These are phyloP conservation scores for Cyprinodon tularosa DNA, from an alignment of 2,113 vertebrate species.

Conservation along the genomic window DNA sequence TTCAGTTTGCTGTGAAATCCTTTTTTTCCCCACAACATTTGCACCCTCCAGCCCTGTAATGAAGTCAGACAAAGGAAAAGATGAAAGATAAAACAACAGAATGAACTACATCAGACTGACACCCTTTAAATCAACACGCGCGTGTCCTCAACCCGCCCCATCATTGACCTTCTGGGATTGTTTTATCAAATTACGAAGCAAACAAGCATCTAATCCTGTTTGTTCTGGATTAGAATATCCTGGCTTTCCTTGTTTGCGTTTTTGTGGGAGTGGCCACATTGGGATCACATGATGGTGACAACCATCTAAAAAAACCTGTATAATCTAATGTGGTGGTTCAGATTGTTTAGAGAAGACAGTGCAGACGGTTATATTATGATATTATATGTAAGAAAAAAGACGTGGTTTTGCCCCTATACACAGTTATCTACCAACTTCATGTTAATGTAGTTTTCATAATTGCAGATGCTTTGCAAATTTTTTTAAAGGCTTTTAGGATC, in stretches of 20 bases:
- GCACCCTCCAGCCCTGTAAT: too few species aligned
- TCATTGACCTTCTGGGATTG: background rate
- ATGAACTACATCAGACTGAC: background rate
- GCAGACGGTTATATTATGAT: background rate
- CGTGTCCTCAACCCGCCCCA: background rate
- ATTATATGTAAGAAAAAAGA: too few species aligned
- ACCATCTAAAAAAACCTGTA: background rate
- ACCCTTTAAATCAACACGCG: slow-evolving; percentile 15
- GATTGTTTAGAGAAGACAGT: too few species aligned
- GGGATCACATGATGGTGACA: background rate
- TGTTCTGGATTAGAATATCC: slow-evolving; percentile 32
- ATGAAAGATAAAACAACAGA: background rate
- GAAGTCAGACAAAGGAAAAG: background rate
- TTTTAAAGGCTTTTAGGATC: too few species aligned
- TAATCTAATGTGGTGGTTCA: too few species aligned
- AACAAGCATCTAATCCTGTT: slow-evolving; percentile 49
- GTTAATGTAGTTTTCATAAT: too few species aligned
- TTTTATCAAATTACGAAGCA: slow-evolving; percentile 8
- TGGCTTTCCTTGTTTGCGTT: slow-evolving; percentile 8
- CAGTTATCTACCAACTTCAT: too few species aligned
- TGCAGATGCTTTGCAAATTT: too few species aligned
- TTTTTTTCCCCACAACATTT: too few species aligned
- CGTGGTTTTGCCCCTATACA: too few species aligned
- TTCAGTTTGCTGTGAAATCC: too few species aligned
- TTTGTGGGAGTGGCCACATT: background rate